Percentiles rank a stretch among this genome's conserved stretches.
phyloP scores from a whole-genome alignment of 2,113 vertebrate genomes.

The Callospermophilus lateralis region DNA sequence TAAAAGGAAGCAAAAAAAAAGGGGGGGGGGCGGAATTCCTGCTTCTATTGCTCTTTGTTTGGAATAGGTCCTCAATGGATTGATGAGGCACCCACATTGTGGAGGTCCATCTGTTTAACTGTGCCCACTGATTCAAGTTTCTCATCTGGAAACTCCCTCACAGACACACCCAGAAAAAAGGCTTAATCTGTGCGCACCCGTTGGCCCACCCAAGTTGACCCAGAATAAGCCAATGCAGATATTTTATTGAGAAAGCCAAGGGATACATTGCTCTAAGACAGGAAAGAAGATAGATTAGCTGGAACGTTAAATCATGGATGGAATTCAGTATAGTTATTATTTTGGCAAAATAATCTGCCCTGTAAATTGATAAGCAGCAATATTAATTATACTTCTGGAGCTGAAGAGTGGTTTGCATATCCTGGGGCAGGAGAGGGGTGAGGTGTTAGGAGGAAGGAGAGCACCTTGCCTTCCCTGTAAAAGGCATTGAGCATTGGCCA shows the following conservation, averaged over 20 bases:
- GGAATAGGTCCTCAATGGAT: background rate
- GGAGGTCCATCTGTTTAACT: background rate
- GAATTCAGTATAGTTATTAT: background rate
- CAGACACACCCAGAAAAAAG: background rate
- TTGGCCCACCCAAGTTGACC: background rate
- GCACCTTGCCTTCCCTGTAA: background rate
- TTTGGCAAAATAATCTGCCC: background rate
- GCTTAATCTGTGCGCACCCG: background rate
- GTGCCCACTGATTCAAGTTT: background rate
- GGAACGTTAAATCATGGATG: background rate
- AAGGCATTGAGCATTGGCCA: background rate
- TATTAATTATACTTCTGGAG: background rate
- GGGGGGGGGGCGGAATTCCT: no score
- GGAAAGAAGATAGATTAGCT: background rate
- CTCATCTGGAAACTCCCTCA: background rate
- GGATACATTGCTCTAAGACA: background rate
- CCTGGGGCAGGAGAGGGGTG: accelerated
- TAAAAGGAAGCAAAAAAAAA: background rate
- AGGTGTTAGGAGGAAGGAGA: background rate
- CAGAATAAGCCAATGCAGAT: background rate
- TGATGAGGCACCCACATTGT: background rate
- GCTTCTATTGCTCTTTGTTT: background rate
- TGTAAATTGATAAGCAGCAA: background rate
- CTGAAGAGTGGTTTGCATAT: background rate
- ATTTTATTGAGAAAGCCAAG: background rate